Base-by-base conservation (phyloP, 1,140 invertebrate genomes). In the Lepidurus apus region DNA sequence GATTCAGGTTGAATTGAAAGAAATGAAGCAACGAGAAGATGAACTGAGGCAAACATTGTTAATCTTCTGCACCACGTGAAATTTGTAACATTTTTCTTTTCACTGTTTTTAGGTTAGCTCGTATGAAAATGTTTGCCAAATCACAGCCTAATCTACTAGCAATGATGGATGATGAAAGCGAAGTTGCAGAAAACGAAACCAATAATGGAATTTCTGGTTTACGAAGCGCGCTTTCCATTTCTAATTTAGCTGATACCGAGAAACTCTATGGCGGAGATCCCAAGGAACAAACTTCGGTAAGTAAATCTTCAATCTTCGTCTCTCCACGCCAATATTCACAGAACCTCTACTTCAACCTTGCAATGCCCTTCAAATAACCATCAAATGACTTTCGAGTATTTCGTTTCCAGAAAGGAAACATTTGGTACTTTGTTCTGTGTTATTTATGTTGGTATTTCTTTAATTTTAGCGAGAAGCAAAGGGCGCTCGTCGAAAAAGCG, bases 1-100 rank as follows among this genome's bases (percentile, higher is more conserved):
- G 83, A 93, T 93, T 78, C 91, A 93, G 83, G 90, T 91, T 78
- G 92, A 93, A 84, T 84, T 93, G 43, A 87, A 88, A 83, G 91
- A 92, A 81, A 91, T 93, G 87, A 91, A 91, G 81, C 88, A 89
- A 65, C 86, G 92, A 65, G 92, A 93, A 82, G 88, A 90, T 77
- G 92, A 93, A 82, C 84, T 93, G 13, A 92, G 90, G 87, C 90
- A 86, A 75, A 21, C 17, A 2, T n/a, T 21, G 3, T 24, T 21
- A 75, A n/a, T 17, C n/a, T 3, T n/a, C 2, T 5, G 42, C 17
- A 42, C 4, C 42, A 4, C 34, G 0, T 21, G 17, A 73, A 75
- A 24, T 26, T 4, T 4, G 34, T 34, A 34, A 47, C 10, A 34
- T 7, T 75, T 42, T 77, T 24, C 42, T 24, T 21, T 47, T 73